phyloP scores from a whole-genome alignment of 35 echinoderm and acorn worm species.

The Heliocidaris erythrogramma region DNA sequence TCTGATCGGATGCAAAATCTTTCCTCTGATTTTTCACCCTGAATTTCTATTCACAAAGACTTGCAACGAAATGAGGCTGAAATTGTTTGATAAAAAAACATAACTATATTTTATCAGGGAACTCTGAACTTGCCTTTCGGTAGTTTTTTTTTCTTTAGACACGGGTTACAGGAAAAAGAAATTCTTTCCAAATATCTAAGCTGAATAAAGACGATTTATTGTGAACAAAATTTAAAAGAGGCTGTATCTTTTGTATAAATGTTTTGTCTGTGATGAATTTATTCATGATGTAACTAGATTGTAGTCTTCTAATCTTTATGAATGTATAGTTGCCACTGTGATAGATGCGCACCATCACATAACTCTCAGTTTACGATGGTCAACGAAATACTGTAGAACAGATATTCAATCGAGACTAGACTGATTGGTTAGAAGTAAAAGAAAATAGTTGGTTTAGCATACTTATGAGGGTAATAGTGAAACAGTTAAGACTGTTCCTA shows the following conservation, averaged over 20 bases:
- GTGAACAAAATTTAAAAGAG: neutral
- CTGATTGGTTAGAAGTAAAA: neutral
- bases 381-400: neutral
- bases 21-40: neutral
- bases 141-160: neutral
- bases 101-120: neutral
- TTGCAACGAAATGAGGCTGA: conserved; percentile 4
- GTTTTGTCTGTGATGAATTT: neutral
- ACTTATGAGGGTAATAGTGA: neutral
- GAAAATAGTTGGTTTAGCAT: neutral
- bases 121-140: neutral
- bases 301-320: neutral
- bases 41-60: neutral
- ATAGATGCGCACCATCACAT: neutral
- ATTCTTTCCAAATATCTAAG: neutral
- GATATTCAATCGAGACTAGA: neutral
- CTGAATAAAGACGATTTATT: neutral
- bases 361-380: neutral
- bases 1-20: neutral
- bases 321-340: conserved; percentile 9
- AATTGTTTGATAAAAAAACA: neutral
- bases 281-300: neutral
- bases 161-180: neutral
- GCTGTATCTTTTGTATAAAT: conserved; percentile 13
- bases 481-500: neutral